Conservation (phyloP, 2,113 vertebrate species). For the Nycticebus coucang region DNA sequence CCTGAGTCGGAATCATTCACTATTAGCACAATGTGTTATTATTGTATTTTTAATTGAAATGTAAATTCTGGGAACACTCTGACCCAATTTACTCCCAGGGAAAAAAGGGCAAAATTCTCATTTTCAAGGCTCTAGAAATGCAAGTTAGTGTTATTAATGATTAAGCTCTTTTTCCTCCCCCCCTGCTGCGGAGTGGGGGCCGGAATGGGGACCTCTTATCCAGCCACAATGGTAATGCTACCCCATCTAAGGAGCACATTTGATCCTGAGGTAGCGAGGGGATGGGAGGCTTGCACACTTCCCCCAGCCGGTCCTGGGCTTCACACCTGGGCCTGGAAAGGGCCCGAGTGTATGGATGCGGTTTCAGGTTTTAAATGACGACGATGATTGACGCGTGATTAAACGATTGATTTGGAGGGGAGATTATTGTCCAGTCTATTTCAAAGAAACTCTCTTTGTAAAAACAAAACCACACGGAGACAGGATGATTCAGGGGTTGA, state of each 20-base stretch:
- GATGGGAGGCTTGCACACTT: constrained; percentile 22
- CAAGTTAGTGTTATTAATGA: constrained; percentile 85
- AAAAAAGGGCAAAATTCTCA: constrained; percentile 92
- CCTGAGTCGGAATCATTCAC: constrained; percentile 90
- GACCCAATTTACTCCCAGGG: constrained; percentile 90
- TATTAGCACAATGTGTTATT: constrained; percentile 96
- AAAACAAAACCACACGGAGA: constrained; percentile 6
- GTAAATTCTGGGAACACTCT: constrained; percentile 97
- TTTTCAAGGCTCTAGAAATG: constrained; percentile 89
- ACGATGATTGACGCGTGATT: constrained; percentile 58
- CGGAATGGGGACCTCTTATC: constrained; percentile 63
- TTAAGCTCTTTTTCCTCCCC: constrained; percentile 79
- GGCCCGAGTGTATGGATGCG: neutral
- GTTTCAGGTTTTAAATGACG: constrained; percentile 74
- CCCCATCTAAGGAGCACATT: constrained; percentile 1
- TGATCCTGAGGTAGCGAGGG: constrained; percentile 51
- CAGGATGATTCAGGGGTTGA: neutral
- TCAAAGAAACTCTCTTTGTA: constrained; percentile 66
- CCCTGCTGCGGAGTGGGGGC: constrained; percentile 21
- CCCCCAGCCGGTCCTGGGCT: constrained; percentile 11
- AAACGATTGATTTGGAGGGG: constrained; percentile 55
- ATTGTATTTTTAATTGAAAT: constrained; percentile 99
- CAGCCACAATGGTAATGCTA: constrained; percentile 59
- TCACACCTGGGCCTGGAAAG: constrained; percentile 77
- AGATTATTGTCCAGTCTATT: constrained; percentile 45